Base-by-base conservation (phyloP, 2,113 vertebrate genomes). In the Tylochromis polylepis region DNA sequence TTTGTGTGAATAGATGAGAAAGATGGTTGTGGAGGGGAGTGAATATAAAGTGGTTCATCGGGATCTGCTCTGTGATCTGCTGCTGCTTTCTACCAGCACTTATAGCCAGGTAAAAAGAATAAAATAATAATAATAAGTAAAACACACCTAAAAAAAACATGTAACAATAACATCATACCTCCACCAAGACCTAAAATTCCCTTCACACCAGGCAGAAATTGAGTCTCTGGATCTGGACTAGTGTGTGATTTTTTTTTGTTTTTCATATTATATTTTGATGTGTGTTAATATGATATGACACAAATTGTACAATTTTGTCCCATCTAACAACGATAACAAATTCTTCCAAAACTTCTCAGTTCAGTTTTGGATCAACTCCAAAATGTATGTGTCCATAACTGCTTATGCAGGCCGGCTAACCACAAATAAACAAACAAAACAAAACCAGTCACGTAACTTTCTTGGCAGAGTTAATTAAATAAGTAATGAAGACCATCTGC, bases 21-120 rank as follows among this genome's bases (percentile, higher is more conserved):
- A 97, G 77, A 96, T 99, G 90, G 97, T 98, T 2, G 97, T 98
- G 82, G 98, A 99, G 85, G 98, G 98, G 78, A 97, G 97, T 83
- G 97, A 98, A 94, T 99, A 99, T 89, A 99, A 97, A 96, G 97
- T 95, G 70, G 93, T 98, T 83, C 98, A 99, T 92, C 97, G 97
- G 86, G 96, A 98, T 89, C 95, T 99, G 94, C 97, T 99, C 79
- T 97, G 96, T 90, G 97, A 99, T 92, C 97, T 99, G 83, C 89
- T 99, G 85, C 97, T 97, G 65, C 96, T 99, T 88, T 99, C 98
- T 18, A 99, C 98, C 38, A 99, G 98, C 96, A 97, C 98, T 2
- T 99, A 99, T 31, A 98, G 99, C 91, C 98, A 99, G 97, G 99
- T 95, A 90, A 77, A 72, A 97, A 98, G 1, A 99, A 99, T 97